Base-by-base conservation (phyloP, 2,888 invertebrate genomes). In the Leptopilina myrica region DNA sequence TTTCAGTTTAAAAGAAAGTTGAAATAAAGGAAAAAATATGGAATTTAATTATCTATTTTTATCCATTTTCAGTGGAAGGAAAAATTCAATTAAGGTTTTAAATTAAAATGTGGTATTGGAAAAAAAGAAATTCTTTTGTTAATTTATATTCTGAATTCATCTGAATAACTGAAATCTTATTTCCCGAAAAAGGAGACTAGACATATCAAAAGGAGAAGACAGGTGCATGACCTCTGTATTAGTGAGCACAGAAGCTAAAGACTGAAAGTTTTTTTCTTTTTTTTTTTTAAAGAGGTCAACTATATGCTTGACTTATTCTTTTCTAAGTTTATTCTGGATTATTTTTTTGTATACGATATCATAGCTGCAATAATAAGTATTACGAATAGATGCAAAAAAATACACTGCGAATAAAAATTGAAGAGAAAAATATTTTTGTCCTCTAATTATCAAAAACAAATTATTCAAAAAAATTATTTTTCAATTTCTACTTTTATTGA, bases 271-370 rank as follows among this genome's bases (percentile, higher is more conserved):
- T 20, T 20, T 20, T 20, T 20, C 20, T 20, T 20, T 20, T 20
- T 20, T 20, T 20, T 20, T 20, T 20, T 20, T 7, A 67, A 67
- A 15, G 20, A 67, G 67, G 65, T 65, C 65, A 65, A 14, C 11
- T n/a, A 65, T n/a, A 65, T 40, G 65, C 40, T 40, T n/a, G 65
- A 40, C 65, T 65, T 65, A 65, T 65, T 65, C 65, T 65, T 14
- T 67, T 46, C 69, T 12, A 20, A 69, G 4, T 33, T 33, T 33
- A 33, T 33, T 33, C 33, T 33, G 33, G 33, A 33, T 33, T 33
- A 33, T 33, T 33, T 33, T 33, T 33, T 33, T 33, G 33, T 33
- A 33, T 33, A 33, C 33, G 33, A 33, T 33, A 33, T 33, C 33
- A 33, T 33, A 20, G 20, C 20, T 20, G 3, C 33, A 33, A 33